phyloP scores from a whole-genome alignment of 1,140 invertebrate genomes.

The Microplitis mediator region DNA sequence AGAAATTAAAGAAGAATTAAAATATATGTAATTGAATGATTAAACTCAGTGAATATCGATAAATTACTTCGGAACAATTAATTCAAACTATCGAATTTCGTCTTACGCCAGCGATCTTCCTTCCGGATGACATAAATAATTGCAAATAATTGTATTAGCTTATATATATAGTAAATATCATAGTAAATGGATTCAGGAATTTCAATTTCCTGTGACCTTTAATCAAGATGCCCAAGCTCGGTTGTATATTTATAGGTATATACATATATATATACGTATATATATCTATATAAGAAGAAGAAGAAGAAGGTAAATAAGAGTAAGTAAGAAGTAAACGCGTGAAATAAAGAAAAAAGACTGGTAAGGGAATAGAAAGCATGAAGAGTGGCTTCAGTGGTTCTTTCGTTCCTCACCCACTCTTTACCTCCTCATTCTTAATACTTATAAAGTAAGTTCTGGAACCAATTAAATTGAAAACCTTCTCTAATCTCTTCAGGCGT shows the following conservation, averaged over 20 bases:
- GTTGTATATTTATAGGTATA: neutral
- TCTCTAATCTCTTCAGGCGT: constrained; percentile 14
- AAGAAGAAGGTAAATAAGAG: neutral
- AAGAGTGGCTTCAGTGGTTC: neutral
- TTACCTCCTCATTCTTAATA: neutral
- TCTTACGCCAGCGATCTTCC: neutral
- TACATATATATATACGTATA: too few relatives aligned
- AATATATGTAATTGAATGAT: neutral
- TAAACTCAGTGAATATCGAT: neutral
- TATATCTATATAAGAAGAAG: too few relatives aligned
- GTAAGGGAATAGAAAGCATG: neutral
- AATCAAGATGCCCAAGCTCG: constrained; percentile 6
- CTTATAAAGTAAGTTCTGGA: constrained; percentile 18
- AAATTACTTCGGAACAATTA: neutral
- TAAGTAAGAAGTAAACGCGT: neutral
- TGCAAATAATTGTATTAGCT: constrained; percentile 2
- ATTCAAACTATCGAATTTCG: neutral
- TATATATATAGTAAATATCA: neutral
- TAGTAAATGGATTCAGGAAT: neutral
- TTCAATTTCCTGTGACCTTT: constrained; percentile 9
- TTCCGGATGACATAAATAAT: neutral
- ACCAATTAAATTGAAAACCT: constrained; percentile 28
- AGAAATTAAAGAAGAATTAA: too few relatives aligned
- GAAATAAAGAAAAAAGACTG: neutral
- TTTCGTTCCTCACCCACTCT: neutral